Conservation (phyloP, 2,888 invertebrate species). For the Caenorhabditis sp. region DNA sequence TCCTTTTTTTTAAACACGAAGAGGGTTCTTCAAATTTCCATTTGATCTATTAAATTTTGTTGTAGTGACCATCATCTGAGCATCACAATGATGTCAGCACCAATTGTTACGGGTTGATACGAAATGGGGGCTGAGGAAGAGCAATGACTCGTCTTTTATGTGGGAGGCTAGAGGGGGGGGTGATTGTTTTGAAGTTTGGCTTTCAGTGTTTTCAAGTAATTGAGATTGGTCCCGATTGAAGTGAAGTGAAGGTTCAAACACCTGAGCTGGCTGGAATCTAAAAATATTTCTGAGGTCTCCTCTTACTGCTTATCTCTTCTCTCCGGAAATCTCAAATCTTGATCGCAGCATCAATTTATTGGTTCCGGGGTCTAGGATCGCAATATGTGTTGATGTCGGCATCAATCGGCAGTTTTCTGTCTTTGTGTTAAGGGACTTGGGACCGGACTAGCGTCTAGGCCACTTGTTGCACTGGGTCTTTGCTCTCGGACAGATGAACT, state of each 20-base stretch:
- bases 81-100: conserved; percentile 20
- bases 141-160: conserved; percentile 34
- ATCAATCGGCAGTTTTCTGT: conserved; percentile 11
- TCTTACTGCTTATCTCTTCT: no score
- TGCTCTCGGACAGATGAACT: conserved; percentile 44
- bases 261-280: conserved; percentile 23
- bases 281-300: conserved; percentile 34
- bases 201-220: conserved; percentile 46
- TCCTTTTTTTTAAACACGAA: no score
- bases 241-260: conserved; percentile 38
- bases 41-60: background rate
- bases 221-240: conserved; percentile 35
- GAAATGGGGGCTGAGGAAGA: background rate
- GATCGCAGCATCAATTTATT: conserved; percentile 39
- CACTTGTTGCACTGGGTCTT: conserved; percentile 38
- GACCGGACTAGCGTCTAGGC: conserved; percentile 25
- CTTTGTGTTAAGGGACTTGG: conserved; percentile 38
- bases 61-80: background rate
- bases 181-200: conserved; percentile 53
- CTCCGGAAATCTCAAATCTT: no score
- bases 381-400: conserved; percentile 32
- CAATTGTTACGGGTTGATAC: conserved; percentile 54
- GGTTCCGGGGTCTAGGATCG: conserved; percentile 29
- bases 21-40: background rate
- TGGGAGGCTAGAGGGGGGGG: conserved; percentile 53